Percentiles rank a stretch among this genome's conserved stretches.
These are phyloP conservation scores for Eristalinus aeneus DNA, from an alignment of 2,888 invertebrate species.

Conservation along the genomic window DNA sequence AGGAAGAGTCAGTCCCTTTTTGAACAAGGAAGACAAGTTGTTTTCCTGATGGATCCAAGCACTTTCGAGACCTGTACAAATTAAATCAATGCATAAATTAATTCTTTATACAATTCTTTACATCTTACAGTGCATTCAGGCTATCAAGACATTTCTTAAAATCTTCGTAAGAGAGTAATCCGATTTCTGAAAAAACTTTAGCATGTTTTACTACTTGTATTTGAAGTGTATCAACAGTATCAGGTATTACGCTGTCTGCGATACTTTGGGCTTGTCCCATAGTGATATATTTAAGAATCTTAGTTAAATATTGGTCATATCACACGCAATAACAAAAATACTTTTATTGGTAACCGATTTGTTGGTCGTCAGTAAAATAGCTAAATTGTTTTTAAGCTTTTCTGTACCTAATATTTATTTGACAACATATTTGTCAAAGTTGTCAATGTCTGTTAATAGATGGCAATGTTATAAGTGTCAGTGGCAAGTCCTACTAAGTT, in stretches of 20 bases:
- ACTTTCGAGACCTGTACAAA: conserved; percentile 82
- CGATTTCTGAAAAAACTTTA: conserved; percentile 80
- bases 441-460: too few relatives aligned
- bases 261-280: conserved; percentile 76
- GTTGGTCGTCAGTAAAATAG: neutral
- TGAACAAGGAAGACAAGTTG: conserved; percentile 85
- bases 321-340: neutral
- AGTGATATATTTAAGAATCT: neutral
- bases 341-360: neutral
- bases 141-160: conserved; percentile 83
- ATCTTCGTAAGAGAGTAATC: conserved; percentile 82
- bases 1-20: conserved; percentile 84
- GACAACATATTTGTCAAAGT: too few relatives aligned
- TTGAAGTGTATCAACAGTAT: conserved; percentile 74
- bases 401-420: conserved; percentile 6
- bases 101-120: neutral
- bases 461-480: too few relatives aligned
- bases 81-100: neutral
- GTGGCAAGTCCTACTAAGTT: too few relatives aligned
- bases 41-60: conserved; percentile 84
- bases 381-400: neutral
- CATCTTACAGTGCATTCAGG: conserved; percentile 84
- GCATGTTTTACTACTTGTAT: conserved; percentile 78
- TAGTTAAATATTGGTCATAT: conserved; percentile 14
- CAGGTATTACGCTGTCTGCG: conserved; percentile 74